Evolutionary conservation across 2,113 vertebrate species (phyloP), one percentile per base, ranked within the genome.

Genomic region (Anguilla rostrata): DNA sequence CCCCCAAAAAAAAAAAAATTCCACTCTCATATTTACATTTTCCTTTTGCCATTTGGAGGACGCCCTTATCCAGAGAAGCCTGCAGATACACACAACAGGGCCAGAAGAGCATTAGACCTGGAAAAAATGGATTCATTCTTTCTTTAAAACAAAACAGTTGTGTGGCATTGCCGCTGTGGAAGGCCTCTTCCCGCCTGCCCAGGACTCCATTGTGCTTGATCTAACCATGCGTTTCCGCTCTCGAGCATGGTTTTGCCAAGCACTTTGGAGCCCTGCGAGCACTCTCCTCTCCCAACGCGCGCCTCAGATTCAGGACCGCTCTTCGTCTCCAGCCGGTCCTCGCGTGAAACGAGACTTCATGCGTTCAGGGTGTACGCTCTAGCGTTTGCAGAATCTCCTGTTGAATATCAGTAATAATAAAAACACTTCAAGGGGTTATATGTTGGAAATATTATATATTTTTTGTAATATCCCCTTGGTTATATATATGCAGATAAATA

Each of bases 171-270:
- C 18, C 22, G n/a, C 71, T 75, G 11, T 26, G 1, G 9, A n/a
- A 12, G 26, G 71, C n/a, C 71, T 75, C 71, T 9, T 34, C 26
- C 8, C 81, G 71, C 82, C 89, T 88, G 94, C 94, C 92, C 92
- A 91, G 89, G 94, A 93, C 95, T 9, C 94, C 95, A 95, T 96
- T 96, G 95, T 96, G 95, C 95, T 96, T 96, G 95, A 96, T 96
- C 95, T 96, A 96, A 96, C 95, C 95, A 96, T 96, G 95, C 95
- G 96, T 94, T 94, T 91, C 15, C 22, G 92, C 90, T 89, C 91
- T 89, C 91, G 93, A 95, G 92, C 95, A 96, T 96, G 95, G 95
- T 96, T 95, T 89, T 94, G 91, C 95, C 95, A 96, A 95, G 95
- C 95, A 96, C 95, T 93, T 94, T 95, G 95, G 93, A 94, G 94